These are phyloP conservation scores for Xylota segnis DNA, from an alignment of 2,888 invertebrate species.

Conservation along the genomic window DNA sequence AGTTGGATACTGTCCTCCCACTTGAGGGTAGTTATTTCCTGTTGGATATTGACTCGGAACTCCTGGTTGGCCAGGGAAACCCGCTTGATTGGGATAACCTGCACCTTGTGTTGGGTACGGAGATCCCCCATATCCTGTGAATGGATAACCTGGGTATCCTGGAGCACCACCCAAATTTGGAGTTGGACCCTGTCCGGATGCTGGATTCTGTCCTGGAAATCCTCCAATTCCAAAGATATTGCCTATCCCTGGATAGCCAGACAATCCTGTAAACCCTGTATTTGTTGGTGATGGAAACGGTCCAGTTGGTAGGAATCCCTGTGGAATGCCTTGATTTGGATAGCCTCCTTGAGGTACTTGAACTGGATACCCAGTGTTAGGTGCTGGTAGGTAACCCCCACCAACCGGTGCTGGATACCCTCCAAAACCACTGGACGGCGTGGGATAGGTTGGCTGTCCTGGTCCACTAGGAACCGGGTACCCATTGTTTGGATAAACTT, in stretches of 20 bases:
- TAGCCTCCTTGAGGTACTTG: constrained; percentile 62
- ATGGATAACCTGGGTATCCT: constrained; percentile 43
- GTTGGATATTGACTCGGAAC: constrained; percentile 75
- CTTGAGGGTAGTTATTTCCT: constrained; percentile 68
- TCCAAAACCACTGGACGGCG: constrained; percentile 55
- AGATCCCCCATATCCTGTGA: constrained; percentile 67
- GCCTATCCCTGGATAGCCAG: constrained; percentile 52
- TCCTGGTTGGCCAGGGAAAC: constrained; percentile 37
- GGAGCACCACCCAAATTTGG: constrained; percentile 43
- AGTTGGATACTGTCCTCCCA: constrained; percentile 73
- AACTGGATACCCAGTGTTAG: constrained; percentile 30
- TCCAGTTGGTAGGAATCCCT: constrained; percentile 51
- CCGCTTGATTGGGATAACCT: constrained; percentile 54
- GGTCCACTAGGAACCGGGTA: constrained; percentile 76
- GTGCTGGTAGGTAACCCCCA: constrained; percentile 77
- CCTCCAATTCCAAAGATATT: constrained; percentile 42
- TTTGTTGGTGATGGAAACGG: constrained; percentile 46
- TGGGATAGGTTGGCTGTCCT: constrained; percentile 77
- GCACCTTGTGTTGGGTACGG: constrained; percentile 76
- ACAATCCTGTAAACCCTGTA: constrained; percentile 60
- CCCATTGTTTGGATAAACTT: constrained; percentile 51
- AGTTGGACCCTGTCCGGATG: constrained; percentile 59
- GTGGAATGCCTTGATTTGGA: constrained; percentile 50
- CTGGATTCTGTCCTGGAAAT: constrained; percentile 51
- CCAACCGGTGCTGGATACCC: constrained; percentile 75